Base-by-base conservation (phyloP, 2,888 invertebrate species). In the Pyrocoelia pectoralis region DNA sequence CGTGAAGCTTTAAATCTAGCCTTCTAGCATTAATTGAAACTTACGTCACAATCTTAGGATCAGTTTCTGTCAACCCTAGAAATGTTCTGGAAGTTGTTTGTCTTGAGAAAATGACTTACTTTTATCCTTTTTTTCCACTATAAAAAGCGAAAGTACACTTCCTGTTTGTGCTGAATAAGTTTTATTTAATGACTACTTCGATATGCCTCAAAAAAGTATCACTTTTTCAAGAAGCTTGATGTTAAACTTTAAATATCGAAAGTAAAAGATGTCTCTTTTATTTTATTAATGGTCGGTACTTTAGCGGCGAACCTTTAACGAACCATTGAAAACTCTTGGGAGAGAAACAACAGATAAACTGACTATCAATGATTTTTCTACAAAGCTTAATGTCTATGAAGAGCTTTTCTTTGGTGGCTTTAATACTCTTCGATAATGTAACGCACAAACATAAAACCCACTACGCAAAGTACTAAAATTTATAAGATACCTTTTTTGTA, bases 301-400 rank as follows among this genome's bases (percentile, higher is more conserved):
- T 24, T 24, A 24, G 3, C 8, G 24, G 24, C 8, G 24, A 24
- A 24, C 24, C 8, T 24, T 24, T 24, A 24, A 24, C 24, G 24
- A 24, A 24, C 4, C 24, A 24, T 24, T 24, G 24, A 24, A 24
- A 33, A 8, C 33, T 33, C n/a, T 33, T 2, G 33, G 33, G 33
- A 33, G 33, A n/a, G 33, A 43, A 43, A 43, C 43, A 43, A 43
- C 43, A 43, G 43, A 43, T 43, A 43, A 43, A 43, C 43, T 43
- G 15, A 15, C 17, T 43, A 43, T 43, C 43, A 15, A 43, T 43
- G 43, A 43, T 12, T 43, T 43, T 43, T 43, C 43, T 15, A 15
- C n/a, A 15, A 43, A 15, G 43, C 43, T 43, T 43, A 43, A 43
- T 43, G 43, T 43, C 17, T 43, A 38, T n/a, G 38, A 10, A 38